Conservation (phyloP, 1,140 invertebrate species). For the Condylostylus longicornis region DNA sequence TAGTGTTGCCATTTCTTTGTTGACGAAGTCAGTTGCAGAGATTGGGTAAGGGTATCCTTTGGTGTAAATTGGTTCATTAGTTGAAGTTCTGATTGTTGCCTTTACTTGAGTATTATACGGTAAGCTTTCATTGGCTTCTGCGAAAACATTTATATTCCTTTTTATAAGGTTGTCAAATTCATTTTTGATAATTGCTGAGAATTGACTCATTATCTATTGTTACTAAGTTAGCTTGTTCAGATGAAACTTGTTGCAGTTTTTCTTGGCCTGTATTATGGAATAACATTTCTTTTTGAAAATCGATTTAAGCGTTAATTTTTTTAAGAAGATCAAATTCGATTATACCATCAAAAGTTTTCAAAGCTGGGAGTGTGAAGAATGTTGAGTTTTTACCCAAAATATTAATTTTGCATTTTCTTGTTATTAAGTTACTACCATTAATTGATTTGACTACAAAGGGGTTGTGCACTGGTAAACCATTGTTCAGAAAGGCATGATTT, state of each 20-base stretch:
- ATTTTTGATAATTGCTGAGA: not conserved
- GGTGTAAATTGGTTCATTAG: conserved; percentile 8
- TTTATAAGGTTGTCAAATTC: not conserved
- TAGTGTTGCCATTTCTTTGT: conserved; percentile 8
- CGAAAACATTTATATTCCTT: not conserved
- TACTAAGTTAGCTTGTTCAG: conserved; percentile 1
- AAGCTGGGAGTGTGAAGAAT: conserved; percentile 2
- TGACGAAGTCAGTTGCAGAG: conserved; percentile 8
- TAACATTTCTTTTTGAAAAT: conserved; percentile 3
- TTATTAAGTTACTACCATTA: conserved; percentile 3
- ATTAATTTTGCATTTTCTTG: conserved; percentile 3
- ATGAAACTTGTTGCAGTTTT: not conserved
- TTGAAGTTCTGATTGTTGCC: conserved; percentile 5
- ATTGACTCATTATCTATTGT: conserved; percentile 1
- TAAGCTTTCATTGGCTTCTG: conserved; percentile 1
- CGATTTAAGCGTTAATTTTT: not conserved
- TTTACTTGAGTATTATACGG: conserved; percentile 3
- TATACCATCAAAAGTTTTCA: conserved; percentile 5
- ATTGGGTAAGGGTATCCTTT: conserved; percentile 12
- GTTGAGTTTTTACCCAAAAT: conserved; percentile 1
- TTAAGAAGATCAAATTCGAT: conserved; percentile 4
- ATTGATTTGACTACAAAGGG: conserved; percentile 4
- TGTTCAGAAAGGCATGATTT: not conserved
- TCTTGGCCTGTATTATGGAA: not conserved
- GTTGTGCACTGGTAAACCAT: not conserved